Conservation (phyloP, 1,140 invertebrate species). For the Drosophila seguyi region DNA sequence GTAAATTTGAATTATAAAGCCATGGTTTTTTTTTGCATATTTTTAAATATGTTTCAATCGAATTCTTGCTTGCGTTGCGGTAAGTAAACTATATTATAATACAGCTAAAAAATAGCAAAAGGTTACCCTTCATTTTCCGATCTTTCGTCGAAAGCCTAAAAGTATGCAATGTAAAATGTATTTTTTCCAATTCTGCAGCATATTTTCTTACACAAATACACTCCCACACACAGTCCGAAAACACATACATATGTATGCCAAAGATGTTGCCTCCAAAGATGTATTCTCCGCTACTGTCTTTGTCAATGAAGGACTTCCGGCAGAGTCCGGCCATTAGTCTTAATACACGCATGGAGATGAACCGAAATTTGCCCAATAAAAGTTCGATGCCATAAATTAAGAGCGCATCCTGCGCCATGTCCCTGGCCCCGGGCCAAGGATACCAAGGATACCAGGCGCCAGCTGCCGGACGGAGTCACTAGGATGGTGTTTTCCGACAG, state of each 20-base stretch:
- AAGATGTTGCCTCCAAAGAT: conserved; percentile 39
- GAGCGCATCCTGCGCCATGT: conserved; percentile 49
- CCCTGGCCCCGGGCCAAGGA: conserved; percentile 49
- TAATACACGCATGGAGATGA: conserved; percentile 84
- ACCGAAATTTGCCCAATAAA: conserved; percentile 84
- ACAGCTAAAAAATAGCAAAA: too few relatives aligned
- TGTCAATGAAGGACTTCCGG: conserved; percentile 75
- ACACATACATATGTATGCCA: conserved; percentile 9
- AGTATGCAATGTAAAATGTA: conserved; percentile 4
- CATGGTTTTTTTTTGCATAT: too few relatives aligned
- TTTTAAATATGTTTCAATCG: not conserved
- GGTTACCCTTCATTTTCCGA: not conserved
- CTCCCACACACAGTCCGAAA: not conserved
- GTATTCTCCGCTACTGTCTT: conserved; percentile 39
- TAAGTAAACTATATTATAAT: not conserved
- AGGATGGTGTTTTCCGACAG: not conserved
- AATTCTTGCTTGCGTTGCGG: not conserved
- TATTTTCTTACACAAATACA: not conserved
- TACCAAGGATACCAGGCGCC: conserved; percentile 37
- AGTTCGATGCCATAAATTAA: conserved; percentile 85
- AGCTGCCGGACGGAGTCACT: conserved; percentile 22
- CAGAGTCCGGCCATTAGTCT: conserved; percentile 74
- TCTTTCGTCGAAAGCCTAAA: conserved; percentile 4
- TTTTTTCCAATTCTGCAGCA: not conserved
- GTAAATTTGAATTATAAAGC: not conserved